phyloP scores from a whole-genome alignment of 2,113 vertebrate genomes.

The Eira barbara region DNA sequence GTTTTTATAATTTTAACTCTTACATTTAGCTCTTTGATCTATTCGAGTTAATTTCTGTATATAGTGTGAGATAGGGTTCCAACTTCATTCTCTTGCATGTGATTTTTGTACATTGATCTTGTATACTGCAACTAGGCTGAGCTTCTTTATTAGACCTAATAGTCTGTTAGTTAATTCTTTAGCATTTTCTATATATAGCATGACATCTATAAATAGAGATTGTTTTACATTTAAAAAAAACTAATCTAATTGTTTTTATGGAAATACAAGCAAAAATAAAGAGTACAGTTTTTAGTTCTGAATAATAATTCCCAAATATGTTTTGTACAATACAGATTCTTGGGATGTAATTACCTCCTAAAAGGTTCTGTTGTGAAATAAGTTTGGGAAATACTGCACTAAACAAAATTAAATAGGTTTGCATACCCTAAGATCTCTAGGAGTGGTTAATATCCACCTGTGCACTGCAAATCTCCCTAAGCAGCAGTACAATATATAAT shows the following conservation, averaged over 20 bases:
- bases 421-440: background rate
- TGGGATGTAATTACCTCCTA: background rate
- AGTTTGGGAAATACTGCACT: background rate
- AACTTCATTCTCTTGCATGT: background rate
- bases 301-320: background rate
- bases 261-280: background rate
- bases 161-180: background rate
- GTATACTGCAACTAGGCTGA: background rate
- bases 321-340: background rate
- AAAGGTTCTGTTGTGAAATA: background rate
- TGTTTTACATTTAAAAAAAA: background rate
- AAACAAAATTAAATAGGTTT: background rate
- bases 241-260: background rate
- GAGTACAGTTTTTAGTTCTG: background rate
- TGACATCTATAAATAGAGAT: background rate
- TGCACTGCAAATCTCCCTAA: background rate
- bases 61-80: background rate
- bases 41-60: background rate
- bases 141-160: background rate
- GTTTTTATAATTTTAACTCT: background rate
- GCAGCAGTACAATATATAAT: background rate
- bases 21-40: background rate
- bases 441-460: background rate
- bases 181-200: background rate
- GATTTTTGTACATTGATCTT: background rate